phyloP scores from a whole-genome alignment of 1,140 invertebrate genomes.

The Ooceraea biroi region DNA sequence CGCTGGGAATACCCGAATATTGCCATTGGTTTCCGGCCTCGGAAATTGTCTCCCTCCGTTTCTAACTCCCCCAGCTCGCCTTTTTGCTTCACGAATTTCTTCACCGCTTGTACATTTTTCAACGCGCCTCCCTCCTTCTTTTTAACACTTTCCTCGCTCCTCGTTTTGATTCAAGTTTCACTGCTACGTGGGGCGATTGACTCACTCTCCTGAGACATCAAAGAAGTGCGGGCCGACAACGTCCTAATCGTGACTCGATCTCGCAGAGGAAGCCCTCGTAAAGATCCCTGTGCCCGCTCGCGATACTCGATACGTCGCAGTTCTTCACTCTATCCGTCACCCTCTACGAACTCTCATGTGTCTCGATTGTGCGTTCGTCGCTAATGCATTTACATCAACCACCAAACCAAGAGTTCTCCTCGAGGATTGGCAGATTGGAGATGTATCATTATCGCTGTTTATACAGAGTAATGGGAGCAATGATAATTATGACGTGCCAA shows the following conservation, averaged over 20 bases:
- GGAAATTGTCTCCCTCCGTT: not conserved
- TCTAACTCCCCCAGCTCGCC: not conserved
- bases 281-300: constrained; percentile 29
- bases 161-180: constrained; percentile 42
- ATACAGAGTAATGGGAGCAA: not conserved
- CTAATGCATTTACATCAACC: constrained; percentile 48
- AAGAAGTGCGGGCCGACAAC: constrained; percentile 50
- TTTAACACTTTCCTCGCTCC: constrained; percentile 41
- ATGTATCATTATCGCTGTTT: not conserved
- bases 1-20: constrained; percentile 10
- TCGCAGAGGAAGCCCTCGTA: constrained; percentile 49
- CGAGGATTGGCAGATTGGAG: not conserved
- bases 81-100: constrained; percentile 39
- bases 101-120: constrained; percentile 51
- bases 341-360: constrained; percentile 14
- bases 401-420: not conserved
- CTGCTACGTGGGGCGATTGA: not conserved
- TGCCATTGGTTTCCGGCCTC: not conserved
- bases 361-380: constrained; percentile 31
- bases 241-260: constrained; percentile 57
- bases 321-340: constrained; percentile 38
- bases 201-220: constrained; percentile 40
- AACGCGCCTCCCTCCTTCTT: constrained; percentile 24
- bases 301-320: constrained; percentile 48
- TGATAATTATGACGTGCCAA: not conserved